Percentiles rank a stretch among this genome's conserved stretches.
phyloP scores from a whole-genome alignment of 2,113 vertebrate genomes.

The Jacana jacana region DNA sequence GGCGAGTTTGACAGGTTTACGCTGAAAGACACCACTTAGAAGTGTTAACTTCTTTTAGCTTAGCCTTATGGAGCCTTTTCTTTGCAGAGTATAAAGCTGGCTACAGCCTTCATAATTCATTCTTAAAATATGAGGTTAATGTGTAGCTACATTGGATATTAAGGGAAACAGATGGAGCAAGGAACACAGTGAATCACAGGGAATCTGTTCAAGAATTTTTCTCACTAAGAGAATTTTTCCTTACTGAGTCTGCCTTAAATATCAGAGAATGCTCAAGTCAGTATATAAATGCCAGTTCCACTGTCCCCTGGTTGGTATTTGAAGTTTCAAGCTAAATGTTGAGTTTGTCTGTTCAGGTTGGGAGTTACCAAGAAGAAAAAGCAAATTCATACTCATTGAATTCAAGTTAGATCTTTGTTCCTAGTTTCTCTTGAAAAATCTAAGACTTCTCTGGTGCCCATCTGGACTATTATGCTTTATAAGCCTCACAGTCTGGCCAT shows the following conservation, averaged over 20 bases:
- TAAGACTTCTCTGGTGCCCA: neutral
- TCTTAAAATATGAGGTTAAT: conserved; percentile 60
- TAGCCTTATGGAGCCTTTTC: conserved; percentile 38
- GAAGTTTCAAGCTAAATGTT: neutral
- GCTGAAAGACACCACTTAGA: conserved; percentile 22
- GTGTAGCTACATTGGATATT: conserved; percentile 9
- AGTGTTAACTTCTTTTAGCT: conserved; percentile 25
- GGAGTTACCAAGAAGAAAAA: neutral
- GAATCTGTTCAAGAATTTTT: conserved; percentile 59
- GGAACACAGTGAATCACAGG: conserved; percentile 53
- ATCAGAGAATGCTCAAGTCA: neutral
- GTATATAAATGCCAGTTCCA: neutral
- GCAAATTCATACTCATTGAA: neutral
- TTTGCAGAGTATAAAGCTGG: neutral
- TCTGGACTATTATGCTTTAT: neutral
- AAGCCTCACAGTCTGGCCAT: neutral
- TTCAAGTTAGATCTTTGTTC: neutral
- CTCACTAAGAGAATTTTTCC: conserved; percentile 4
- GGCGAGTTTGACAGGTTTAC: neutral
- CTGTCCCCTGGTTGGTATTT: neutral
- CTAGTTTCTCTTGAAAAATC: neutral
- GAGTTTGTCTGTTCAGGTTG: neutral
- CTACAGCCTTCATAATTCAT: conserved; percentile 34
- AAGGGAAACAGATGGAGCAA: conserved; percentile 60
- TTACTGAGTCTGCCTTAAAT: conserved; percentile 11